Evolutionary conservation across 2,113 vertebrate species (phyloP), one percentile per base, ranked within the genome.

Genomic region (Barbus barbus): DNA sequence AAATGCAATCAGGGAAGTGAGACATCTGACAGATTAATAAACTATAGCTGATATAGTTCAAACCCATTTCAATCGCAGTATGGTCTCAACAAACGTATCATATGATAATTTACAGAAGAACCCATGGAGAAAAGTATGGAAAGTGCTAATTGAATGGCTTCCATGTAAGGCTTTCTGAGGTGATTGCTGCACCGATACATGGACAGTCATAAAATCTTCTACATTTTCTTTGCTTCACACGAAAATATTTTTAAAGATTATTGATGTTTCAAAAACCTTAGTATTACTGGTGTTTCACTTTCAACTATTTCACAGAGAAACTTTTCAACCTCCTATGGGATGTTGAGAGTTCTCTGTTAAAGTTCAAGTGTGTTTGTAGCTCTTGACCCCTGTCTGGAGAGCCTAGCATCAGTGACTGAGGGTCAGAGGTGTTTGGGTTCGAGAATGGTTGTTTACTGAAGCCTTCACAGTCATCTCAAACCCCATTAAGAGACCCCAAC

Each of bases 361-460:
- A 38, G 78, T 82, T 81, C 44, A 72, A 74, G 63, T 33, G 44
- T 26, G 46, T 60, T 46, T 69, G 73, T 56, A 78, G 67, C 74
- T 53, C 72, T 69, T 76, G 81, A 74, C 69, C 69, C 51, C 26
- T 83, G 58, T 65, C 56, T 51, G 38, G 58, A 67, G 22, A 51
- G 14, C 28, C 72, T 78, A 41, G 79, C 53, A 12, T 61, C 73
- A 78, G 28, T 26, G 65, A 44, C 48, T 36, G 44, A 36, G 65
- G n/a, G 74, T 61, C n/a, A 75, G 18, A 20, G 16, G 38, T 9
- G 58, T 63, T 58, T 44, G 5, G 56, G 38, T 78, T 26, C 28
- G 9, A 24, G 53, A 53, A 18, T 1, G n/a, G 22, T 61, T 79
- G 20, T 67, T 86, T 83, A 86, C 58, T 86, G 36, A 78, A 74